Conservation (phyloP, 2,797 vertebrate genomes). For the Bradypodion ventrale region DNA sequence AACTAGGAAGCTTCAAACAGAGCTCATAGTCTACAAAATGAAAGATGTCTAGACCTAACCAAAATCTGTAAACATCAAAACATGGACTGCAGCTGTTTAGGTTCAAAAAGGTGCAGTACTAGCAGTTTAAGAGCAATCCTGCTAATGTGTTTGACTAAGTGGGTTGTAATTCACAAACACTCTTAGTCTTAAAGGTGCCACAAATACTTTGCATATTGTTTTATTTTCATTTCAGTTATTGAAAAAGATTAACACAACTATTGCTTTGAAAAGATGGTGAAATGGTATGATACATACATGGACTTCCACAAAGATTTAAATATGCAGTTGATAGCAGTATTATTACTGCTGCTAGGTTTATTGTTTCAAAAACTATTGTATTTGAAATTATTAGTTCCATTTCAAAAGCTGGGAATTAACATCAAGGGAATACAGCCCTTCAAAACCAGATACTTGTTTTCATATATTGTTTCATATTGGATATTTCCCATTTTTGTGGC, state of each 20-base stretch:
- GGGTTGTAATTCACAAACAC: too few relatives aligned
- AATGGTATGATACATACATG: conserved; percentile 36
- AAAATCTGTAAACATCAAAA: conserved; percentile 26
- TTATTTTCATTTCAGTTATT: too few relatives aligned
- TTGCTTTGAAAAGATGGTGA: background rate
- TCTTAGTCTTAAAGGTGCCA: too few relatives aligned
- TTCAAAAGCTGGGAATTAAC: background rate
- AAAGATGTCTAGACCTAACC: conserved; percentile 23
- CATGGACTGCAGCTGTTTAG: conserved; percentile 23
- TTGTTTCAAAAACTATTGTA: background rate
- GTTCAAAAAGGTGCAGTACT: conserved; percentile 35
- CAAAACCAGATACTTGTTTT: background rate
- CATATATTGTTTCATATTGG: background rate
- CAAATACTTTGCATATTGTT: too few relatives aligned
- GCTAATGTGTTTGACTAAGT: too few relatives aligned
- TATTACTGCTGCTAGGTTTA: background rate
- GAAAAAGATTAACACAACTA: too few relatives aligned
- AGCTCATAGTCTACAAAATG: conserved; percentile 38
- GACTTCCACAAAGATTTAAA: conserved; percentile 4
- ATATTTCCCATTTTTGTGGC: background rate
- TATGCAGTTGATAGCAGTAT: background rate
- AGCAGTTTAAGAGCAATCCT: conserved; percentile 39
- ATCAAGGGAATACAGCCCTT: background rate
- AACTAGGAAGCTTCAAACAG: conserved; percentile 56
- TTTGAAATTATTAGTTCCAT: background rate